Evolutionary conservation across 2,797 vertebrate genomes (phyloP).

Genomic region (Chaenodraco wilsoni): DNA sequence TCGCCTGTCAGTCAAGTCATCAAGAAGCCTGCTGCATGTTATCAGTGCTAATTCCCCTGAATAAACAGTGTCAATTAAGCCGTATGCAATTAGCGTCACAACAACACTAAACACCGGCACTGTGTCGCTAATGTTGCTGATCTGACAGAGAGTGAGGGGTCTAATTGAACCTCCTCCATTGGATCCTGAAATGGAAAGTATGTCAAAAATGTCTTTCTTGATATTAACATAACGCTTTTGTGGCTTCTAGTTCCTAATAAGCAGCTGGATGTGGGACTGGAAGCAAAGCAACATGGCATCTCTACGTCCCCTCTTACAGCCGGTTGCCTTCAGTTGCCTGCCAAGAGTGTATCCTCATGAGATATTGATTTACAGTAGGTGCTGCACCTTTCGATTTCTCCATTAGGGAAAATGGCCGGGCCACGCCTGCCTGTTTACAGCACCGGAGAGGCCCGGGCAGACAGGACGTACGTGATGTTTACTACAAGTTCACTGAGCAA

Average conservation of each 20-base stretch:
- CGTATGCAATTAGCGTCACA: slow-evolving; percentile 79
- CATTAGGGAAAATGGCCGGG: slow-evolving; percentile 75
- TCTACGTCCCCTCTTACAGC: slow-evolving; percentile 53
- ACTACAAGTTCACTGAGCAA: slow-evolving; percentile 42
- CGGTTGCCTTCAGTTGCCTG: slow-evolving; percentile 58
- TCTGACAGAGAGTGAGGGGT: slow-evolving; percentile 66
- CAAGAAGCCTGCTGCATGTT: slow-evolving; percentile 77
- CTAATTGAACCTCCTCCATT: slow-evolving; percentile 68
- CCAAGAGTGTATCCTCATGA: slow-evolving; percentile 66
- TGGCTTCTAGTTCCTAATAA: slow-evolving; percentile 37
- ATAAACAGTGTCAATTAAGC: slow-evolving; percentile 82
- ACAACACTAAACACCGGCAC: slow-evolving; percentile 76
- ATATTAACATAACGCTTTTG: slow-evolving; percentile 47
- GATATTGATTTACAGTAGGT: slow-evolving; percentile 80
- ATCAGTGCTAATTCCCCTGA: slow-evolving; percentile 78
- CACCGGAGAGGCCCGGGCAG: slow-evolving; percentile 55
- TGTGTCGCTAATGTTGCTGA: slow-evolving; percentile 74
- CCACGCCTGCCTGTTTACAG: slow-evolving; percentile 77
- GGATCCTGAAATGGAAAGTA: slow-evolving; percentile 55
- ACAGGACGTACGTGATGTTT: slow-evolving; percentile 58
- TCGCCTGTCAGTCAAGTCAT: slow-evolving; percentile 77
- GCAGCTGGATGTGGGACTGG: slow-evolving; percentile 31
- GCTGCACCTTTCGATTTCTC: slow-evolving; percentile 81
- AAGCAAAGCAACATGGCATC: slow-evolving; percentile 19
- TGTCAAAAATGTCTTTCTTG: slow-evolving; percentile 48